phyloP scores from a whole-genome alignment of 2,888 invertebrate species.

The Theodoxus fluviatilis region DNA sequence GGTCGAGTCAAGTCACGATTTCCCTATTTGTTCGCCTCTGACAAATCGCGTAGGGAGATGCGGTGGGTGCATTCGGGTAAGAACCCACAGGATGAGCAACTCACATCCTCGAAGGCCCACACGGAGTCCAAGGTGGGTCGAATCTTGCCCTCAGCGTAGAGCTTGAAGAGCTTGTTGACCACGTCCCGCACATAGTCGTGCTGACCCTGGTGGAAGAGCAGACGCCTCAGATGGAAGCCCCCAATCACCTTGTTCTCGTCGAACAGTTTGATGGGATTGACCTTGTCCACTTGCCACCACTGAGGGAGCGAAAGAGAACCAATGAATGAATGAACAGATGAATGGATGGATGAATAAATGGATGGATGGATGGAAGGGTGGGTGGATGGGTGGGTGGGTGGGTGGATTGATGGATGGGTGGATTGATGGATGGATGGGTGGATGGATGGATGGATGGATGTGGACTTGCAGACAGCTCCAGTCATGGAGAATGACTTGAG shows the following conservation, averaged over 20 bases:
- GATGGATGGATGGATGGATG: no score
- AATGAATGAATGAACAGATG: not conserved
- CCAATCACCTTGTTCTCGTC: slow-evolving; percentile 86
- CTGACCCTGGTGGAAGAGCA: slow-evolving; percentile 75
- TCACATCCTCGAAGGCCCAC: slow-evolving; percentile 86
- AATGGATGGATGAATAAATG: not conserved
- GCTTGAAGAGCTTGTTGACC: slow-evolving; percentile 76
- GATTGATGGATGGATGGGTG: no score
- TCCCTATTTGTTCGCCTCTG: no score
- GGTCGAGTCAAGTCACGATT: no score
- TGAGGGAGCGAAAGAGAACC: slow-evolving; percentile 47
- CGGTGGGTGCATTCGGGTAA: no score
- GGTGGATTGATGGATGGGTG: no score
- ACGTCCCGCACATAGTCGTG: slow-evolving; percentile 75
- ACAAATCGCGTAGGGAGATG: no score
- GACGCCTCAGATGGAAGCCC: slow-evolving; percentile 83
- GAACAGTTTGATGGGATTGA: slow-evolving; percentile 85
- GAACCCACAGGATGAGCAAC: slow-evolving; percentile 45
- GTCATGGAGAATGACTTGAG: no score
- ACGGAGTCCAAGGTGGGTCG: slow-evolving; percentile 84
- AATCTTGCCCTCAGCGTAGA: slow-evolving; percentile 82
- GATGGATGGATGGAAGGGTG: not conserved
- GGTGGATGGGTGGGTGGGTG: no score
- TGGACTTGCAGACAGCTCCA: no score
- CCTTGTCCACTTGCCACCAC: slow-evolving; percentile 93